Conservation (phyloP, 2,113 vertebrate genomes). For the Sapajus apella region DNA sequence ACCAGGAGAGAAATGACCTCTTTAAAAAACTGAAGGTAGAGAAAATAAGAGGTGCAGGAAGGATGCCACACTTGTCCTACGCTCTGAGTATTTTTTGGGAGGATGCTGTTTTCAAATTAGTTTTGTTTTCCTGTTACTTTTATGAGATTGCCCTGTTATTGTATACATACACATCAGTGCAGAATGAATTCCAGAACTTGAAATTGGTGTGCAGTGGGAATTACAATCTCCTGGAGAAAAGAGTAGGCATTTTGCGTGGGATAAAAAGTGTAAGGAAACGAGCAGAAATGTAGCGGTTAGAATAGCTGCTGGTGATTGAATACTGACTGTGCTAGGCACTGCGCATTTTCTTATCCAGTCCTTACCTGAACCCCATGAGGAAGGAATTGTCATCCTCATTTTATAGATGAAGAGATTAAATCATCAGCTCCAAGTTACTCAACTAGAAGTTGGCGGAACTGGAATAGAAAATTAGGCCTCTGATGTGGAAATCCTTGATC, state of each 20-base stretch:
- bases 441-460: background rate
- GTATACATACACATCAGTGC: background rate
- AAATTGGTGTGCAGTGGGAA: background rate
- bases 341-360: background rate
- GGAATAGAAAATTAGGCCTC: background rate
- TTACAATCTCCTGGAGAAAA: background rate
- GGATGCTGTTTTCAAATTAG: slow-evolving; percentile 57
- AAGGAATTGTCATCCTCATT: slow-evolving; percentile 6
- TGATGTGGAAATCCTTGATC: background rate
- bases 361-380: background rate
- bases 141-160: slow-evolving; percentile 14
- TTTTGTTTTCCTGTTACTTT: slow-evolving; percentile 68
- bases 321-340: background rate
- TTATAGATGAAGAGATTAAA: slow-evolving; percentile 23
- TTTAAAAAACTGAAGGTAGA: background rate
- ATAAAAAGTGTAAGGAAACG: background rate
- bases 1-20: slow-evolving; percentile 30
- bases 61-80: slow-evolving; percentile 1
- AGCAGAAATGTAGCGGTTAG: background rate
- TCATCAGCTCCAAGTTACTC: background rate
- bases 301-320: background rate
- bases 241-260: background rate
- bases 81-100: slow-evolving; percentile 32
- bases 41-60: slow-evolving; percentile 63
- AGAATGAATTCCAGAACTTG: slow-evolving; percentile 31